A percentile compares a stretch with the other conserved stretches of the same genome.
Evolutionary conservation across 1,140 invertebrate species (phyloP).

Genomic region (Drosophila nigromelanica): DNA sequence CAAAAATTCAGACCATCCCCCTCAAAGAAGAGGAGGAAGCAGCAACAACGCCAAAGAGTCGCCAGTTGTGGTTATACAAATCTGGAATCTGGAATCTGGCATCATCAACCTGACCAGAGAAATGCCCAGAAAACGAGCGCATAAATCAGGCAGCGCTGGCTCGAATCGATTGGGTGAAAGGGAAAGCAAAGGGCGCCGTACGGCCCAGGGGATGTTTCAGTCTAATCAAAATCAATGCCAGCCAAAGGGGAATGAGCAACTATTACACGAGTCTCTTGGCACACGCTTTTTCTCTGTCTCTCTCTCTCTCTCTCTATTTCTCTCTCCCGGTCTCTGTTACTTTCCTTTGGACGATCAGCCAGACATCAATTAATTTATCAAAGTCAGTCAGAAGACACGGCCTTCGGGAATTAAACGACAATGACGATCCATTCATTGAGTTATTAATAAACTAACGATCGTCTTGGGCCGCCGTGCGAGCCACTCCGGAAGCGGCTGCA

Average conservation of each 20-base stretch:
- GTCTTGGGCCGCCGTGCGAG: slow-evolving; percentile 27
- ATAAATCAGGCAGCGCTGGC: slow-evolving; percentile 65
- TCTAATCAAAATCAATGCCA: slow-evolving; percentile 74
- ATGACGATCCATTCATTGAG: slow-evolving; percentile 61
- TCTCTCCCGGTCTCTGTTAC: background rate
- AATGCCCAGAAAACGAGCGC: slow-evolving; percentile 61
- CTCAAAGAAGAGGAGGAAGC: background rate
- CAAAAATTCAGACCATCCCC: slow-evolving; percentile 58
- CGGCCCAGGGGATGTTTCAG: slow-evolving; percentile 56
- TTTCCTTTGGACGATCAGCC: slow-evolving; percentile 44
- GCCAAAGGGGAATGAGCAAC: slow-evolving; percentile 17
- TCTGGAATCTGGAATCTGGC: slow-evolving; percentile 68
- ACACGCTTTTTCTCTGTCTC: slow-evolving; percentile 18
- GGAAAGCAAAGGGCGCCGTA: slow-evolving; percentile 20
- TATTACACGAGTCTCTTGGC: slow-evolving; percentile 35
- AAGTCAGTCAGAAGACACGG: slow-evolving; percentile 70
- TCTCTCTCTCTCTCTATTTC: background rate
- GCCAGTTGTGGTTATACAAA: slow-evolving; percentile 77
- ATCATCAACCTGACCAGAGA: slow-evolving; percentile 73
- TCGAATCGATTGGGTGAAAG: slow-evolving; percentile 56
- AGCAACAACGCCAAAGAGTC: slow-evolving; percentile 63
- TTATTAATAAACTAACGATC: slow-evolving; percentile 73
- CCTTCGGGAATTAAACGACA: slow-evolving; percentile 74
- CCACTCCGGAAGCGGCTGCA: slow-evolving; percentile 69
- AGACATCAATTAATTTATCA: slow-evolving; percentile 75